Percentiles rank a stretch among this genome's conserved stretches.
Conservation (phyloP, 2,888 invertebrate species). For the Phania funesta region DNA sequence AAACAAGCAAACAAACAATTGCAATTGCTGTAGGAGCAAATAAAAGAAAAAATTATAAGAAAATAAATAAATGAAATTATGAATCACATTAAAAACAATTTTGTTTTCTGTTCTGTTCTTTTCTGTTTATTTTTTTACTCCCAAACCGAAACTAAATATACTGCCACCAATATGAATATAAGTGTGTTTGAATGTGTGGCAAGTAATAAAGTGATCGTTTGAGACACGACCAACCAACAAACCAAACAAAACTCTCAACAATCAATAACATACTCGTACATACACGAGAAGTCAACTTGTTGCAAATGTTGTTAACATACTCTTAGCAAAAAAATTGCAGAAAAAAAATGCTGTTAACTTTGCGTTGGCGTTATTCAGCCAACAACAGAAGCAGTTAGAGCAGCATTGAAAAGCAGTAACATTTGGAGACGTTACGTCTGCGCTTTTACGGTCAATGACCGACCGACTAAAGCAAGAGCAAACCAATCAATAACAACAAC, state of each 20-base stretch:
- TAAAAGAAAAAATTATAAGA: conserved; percentile 32
- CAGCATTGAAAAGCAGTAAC: conserved; percentile 69
- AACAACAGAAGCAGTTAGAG: conserved; percentile 58
- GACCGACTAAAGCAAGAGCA: conserved; percentile 74
- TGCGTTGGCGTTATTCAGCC: conserved; percentile 63
- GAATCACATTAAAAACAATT: conserved; percentile 39
- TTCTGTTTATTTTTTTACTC: background rate
- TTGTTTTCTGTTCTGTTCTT: background rate
- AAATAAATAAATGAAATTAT: conserved; percentile 24
- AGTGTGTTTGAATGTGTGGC: conserved; percentile 39
- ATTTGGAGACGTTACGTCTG: conserved; percentile 75
- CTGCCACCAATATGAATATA: conserved; percentile 3
- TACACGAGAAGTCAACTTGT: conserved; percentile 67
- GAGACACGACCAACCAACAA: conserved; percentile 73
- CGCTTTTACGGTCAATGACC: conserved; percentile 77
- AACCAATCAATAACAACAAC: conserved; percentile 24
- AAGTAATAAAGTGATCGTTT: conserved; percentile 52
- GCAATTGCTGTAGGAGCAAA: conserved; percentile 27
- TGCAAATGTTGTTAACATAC: conserved; percentile 66
- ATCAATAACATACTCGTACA: background rate
- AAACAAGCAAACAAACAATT: conserved; percentile 32
- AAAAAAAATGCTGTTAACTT: conserved; percentile 39
- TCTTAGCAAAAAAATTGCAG: background rate
- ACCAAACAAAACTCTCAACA: conserved; percentile 37
- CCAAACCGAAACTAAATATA: background rate